Evolutionary conservation across 1,140 invertebrate genomes (phyloP), one percentile per base, ranked within the genome.

Genomic region (Rhynchophorus ferrugineus): DNA sequence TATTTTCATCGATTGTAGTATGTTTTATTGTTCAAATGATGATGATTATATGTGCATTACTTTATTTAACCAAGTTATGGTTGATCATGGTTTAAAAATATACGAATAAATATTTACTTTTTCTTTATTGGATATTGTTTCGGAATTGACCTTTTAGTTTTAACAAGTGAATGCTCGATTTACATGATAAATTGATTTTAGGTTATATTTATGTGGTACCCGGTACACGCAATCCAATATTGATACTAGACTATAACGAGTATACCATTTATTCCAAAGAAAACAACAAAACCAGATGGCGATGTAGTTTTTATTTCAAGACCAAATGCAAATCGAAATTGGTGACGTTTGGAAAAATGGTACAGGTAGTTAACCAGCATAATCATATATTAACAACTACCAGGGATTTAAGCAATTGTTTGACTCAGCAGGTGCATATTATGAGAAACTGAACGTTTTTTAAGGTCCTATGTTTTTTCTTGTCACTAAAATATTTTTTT

Each of bases 271-370:
- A 57, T 22, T 43, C 41, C 3, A 57, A 57, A 33, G 39, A 48
- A 38, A 41, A 48, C 6, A 44, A 44, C n/a, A 52, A 41, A 21
- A 57, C 49, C 7, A 52, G 56, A 48, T 57, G 56, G 56, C 37
- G 56, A 1, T 57, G 56, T 20, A 49, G 21, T n/a, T 56, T 41
- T 47, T 62, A 61, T 49, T 60, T 59, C 21, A 63, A 59, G 46
- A 63, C 56, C n/a, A 63, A 62, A 44, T 65, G 63, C 22, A 59
- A 54, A 33, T 54, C 61, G 5, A 55, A 56, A 39, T 29, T 64
- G 11, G 43, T 59, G 9, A 63, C 63, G 3, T 54, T 43, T 33
- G 61, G 59, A 2, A 59, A 51, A 47, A 29, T 58, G 0, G 57
- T 61, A 0, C 42, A 49, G 34, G 42, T 59, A 2, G 34, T 49